A percentile compares a stretch with the other conserved stretches of the same genome.
phyloP scores from a whole-genome alignment of 2,888 invertebrate genomes.

The Theretra japonica region DNA sequence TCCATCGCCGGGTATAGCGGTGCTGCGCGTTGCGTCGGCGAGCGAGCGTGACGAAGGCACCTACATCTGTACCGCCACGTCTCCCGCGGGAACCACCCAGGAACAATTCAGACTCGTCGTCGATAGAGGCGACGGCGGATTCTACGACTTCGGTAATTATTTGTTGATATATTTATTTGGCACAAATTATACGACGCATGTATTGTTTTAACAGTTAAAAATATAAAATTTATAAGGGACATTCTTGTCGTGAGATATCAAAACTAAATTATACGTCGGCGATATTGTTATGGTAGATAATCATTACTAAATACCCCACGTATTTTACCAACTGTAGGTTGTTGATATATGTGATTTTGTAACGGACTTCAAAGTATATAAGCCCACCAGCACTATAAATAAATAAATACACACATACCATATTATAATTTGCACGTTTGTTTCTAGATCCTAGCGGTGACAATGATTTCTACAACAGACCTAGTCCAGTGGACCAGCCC shows the following conservation, averaged over 20 bases:
- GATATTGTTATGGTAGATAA: too few species aligned
- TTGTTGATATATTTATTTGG: neutral
- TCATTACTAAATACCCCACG: too few species aligned
- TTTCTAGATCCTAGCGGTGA: conserved; percentile 59
- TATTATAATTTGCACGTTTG: neutral
- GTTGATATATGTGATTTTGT: too few species aligned
- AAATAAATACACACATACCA: too few species aligned
- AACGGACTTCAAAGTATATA: too few species aligned
- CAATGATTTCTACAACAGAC: conserved; percentile 36
- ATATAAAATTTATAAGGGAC: too few species aligned
- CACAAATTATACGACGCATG: neutral
- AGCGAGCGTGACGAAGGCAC: conserved; percentile 86
- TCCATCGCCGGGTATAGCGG: conserved; percentile 61
- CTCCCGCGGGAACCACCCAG: conserved; percentile 86
- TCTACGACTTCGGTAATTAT: conserved; percentile 23
- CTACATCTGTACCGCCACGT: conserved; percentile 89
- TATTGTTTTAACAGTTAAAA: too few species aligned
- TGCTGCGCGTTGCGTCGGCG: conserved; percentile 58
- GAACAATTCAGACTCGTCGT: conserved; percentile 87
- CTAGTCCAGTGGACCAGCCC: conserved; percentile 35
- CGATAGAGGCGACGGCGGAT: conserved; percentile 60
- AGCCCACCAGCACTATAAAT: too few species aligned
- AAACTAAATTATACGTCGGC: too few species aligned
- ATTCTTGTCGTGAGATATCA: too few species aligned
- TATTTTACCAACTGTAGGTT: too few species aligned